Percentiles rank a stretch among this genome's conserved stretches.
These are phyloP conservation scores for Percopsis transmontana DNA, from an alignment of 2,113 vertebrate genomes.

Conservation along the genomic window DNA sequence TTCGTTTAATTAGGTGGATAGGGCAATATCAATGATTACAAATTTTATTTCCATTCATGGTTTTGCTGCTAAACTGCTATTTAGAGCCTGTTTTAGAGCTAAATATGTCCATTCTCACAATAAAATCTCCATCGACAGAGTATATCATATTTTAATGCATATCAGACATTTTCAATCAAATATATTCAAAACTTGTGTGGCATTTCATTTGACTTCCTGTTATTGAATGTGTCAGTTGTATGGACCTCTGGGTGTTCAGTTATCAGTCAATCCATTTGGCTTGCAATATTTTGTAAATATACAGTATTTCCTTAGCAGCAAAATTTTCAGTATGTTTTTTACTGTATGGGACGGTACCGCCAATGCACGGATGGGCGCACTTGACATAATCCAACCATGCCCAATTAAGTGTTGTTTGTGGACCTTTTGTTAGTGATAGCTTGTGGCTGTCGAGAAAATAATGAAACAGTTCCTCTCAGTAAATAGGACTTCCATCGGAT, in stretches of 20 bases:
- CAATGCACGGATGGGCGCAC: constrained; percentile 6
- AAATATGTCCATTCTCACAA: too few species aligned
- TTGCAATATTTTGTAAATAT: too few species aligned
- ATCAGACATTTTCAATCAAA: too few species aligned
- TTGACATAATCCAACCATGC: constrained; percentile 42
- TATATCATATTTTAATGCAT: too few species aligned
- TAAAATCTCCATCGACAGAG: too few species aligned
- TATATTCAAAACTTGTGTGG: too few species aligned
- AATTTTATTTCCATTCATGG: neutral
- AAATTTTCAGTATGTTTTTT: too few species aligned
- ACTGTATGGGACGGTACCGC: neutral
- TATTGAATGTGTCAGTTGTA: too few species aligned
- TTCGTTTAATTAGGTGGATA: constrained; percentile 22
- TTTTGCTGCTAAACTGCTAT: neutral
- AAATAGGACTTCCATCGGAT: constrained; percentile 25
- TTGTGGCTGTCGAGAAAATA: constrained; percentile 7
- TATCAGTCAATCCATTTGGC: too few species aligned
- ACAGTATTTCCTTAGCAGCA: neutral
- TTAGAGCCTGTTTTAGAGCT: too few species aligned
- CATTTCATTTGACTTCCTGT: too few species aligned
- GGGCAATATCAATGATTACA: constrained; percentile 7
- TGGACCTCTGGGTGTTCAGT: too few species aligned
- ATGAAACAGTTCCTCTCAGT: constrained; percentile 20
- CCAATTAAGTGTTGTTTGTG: constrained; percentile 30
- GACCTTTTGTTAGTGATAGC: constrained; percentile 21